Evolutionary conservation across 2,888 invertebrate genomes (phyloP).

Genomic region (Spisula solida): DNA sequence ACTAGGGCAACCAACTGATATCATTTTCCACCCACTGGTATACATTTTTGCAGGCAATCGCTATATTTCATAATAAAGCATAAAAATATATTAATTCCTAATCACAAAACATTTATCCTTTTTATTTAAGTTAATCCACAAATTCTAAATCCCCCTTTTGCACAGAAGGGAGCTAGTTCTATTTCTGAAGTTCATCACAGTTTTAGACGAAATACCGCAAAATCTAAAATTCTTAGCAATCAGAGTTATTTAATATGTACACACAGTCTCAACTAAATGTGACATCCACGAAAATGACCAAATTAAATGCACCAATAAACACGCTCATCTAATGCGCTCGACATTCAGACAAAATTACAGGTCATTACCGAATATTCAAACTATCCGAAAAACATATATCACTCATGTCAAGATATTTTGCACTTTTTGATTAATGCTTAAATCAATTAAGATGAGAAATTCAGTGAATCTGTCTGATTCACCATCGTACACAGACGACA

Average conservation of each 20-base stretch:
- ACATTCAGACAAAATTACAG: slow-evolving; percentile 23
- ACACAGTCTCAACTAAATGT: not conserved
- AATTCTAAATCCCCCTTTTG: too few relatives aligned
- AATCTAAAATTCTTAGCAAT: not conserved
- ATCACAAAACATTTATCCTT: not conserved
- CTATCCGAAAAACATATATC: slow-evolving; percentile 17
- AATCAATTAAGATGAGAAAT: slow-evolving; percentile 24
- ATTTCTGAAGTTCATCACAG: too few relatives aligned
- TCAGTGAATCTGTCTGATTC: not conserved
- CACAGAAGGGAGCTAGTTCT: too few relatives aligned
- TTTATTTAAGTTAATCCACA: too few relatives aligned
- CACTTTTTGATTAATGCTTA: slow-evolving; percentile 23
- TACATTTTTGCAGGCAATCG: not conserved
- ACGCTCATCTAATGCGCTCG: not conserved
- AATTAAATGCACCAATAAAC: not conserved
- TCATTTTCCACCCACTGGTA: too few relatives aligned
- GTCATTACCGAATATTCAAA: not conserved
- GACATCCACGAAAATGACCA: not conserved
- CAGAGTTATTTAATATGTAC: not conserved
- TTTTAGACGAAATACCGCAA: not conserved
- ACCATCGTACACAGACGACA: not conserved
- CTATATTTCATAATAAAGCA: not conserved
- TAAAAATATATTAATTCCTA: not conserved
- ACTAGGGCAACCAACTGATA: too few relatives aligned
- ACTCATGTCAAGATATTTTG: slow-evolving; percentile 25